These are phyloP conservation scores for Tanytarsus gracilentus DNA, from an alignment of 2,888 invertebrate genomes.

Conservation along the genomic window DNA sequence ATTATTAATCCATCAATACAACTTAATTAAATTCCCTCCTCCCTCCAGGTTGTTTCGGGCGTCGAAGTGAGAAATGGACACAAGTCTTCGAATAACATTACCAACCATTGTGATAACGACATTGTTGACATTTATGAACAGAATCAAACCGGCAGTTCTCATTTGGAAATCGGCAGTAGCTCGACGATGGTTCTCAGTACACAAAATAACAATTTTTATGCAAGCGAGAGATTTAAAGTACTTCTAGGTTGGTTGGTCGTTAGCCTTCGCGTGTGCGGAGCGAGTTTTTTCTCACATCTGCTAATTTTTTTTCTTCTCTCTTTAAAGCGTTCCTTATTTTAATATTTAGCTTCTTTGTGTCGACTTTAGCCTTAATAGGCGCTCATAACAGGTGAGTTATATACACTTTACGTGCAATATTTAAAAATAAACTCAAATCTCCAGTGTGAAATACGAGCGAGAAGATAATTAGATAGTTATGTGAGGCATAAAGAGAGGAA, in stretches of 20 bases:
- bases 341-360: conserved; percentile 53
- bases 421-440: too few species aligned
- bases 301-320: conserved; percentile 31
- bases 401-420: too few species aligned
- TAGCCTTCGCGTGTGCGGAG: neutral
- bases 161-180: neutral
- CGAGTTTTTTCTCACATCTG: neutral
- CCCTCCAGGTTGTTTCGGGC: neutral
- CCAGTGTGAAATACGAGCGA: too few species aligned
- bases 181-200: neutral
- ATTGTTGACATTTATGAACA: neutral
- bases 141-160: neutral
- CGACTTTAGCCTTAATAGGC: conserved; percentile 65
- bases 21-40: too few species aligned
- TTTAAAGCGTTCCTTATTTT: conserved; percentile 53
- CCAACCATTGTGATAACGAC: neutral
- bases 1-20: neutral
- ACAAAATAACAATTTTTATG: neutral
- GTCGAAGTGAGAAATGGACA: neutral
- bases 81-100: neutral
- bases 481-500: too few species aligned
- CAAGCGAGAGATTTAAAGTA: neutral
- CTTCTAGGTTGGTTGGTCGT: neutral
- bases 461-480: too few species aligned
- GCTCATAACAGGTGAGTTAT: conserved; percentile 70